These are phyloP conservation scores for Oncopeltus fasciatus DNA, from an alignment of 1,140 invertebrate species.

Conservation along the genomic window DNA sequence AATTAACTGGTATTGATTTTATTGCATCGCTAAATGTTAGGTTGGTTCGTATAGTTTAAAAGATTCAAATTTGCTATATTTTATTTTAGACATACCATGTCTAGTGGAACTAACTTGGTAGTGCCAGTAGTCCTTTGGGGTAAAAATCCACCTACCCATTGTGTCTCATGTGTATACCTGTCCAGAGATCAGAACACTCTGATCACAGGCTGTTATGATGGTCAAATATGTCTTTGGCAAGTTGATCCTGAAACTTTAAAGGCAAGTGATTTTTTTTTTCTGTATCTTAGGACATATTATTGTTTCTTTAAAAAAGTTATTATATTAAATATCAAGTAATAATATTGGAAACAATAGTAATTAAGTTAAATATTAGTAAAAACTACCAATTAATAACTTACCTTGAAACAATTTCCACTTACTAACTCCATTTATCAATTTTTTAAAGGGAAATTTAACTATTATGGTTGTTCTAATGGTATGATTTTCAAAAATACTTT, in stretches of 20 bases:
- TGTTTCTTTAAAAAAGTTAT: not conserved
- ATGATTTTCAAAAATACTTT: no score
- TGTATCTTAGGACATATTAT: not conserved
- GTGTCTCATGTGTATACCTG: constrained; percentile 84
- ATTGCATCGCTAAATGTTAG: no score
- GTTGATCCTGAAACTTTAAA: constrained; percentile 65
- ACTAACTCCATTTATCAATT: not conserved
- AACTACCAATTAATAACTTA: no score
- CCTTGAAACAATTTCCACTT: no score
- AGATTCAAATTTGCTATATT: not conserved
- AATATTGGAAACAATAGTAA: no score
- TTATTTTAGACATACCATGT: constrained; percentile 37
- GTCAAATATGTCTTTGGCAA: constrained; percentile 95
- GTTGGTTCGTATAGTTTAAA: no score
- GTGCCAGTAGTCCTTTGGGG: constrained; percentile 97
- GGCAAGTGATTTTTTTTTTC: constrained; percentile 28
- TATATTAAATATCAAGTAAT: not conserved
- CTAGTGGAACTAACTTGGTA: constrained; percentile 70
- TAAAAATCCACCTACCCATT: constrained; percentile 84
- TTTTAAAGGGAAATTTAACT: no score
- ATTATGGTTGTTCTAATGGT: no score
- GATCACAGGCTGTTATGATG: constrained; percentile 93
- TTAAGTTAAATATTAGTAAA: no score
- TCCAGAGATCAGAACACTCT: constrained; percentile 84
- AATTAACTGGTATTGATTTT: no score